Percentiles rank a stretch among this genome's conserved stretches.
Evolutionary conservation across 2,113 vertebrate genomes (phyloP).

Genomic region (Tiliqua scincoides): DNA sequence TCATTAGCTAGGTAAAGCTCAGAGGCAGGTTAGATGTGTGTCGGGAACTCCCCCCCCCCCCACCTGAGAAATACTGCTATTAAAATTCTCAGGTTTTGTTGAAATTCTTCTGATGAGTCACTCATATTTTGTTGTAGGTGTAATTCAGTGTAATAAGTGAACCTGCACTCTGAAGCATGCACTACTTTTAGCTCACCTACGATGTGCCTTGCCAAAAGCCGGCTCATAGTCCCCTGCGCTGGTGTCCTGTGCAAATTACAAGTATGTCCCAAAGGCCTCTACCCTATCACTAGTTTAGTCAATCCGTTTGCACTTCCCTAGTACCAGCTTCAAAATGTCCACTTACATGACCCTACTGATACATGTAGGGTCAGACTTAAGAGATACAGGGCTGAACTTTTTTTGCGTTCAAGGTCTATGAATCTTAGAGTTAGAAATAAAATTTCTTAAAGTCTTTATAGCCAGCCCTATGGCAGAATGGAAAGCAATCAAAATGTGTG

Average conservation of each 20-base stretch:
- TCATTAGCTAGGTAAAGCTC: not conserved
- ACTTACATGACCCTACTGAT: not conserved
- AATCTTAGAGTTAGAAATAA: too few species aligned
- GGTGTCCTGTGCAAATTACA: not conserved
- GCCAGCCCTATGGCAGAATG: too few species aligned
- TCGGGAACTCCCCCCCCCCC: too few species aligned
- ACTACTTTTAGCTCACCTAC: not conserved
- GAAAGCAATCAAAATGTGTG: too few species aligned
- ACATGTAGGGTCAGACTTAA: too few species aligned
- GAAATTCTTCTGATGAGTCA: not conserved
- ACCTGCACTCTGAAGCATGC: not conserved
- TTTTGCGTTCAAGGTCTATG: too few species aligned
- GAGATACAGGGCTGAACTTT: too few species aligned
- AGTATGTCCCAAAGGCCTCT: not conserved
- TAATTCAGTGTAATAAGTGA: not conserved
- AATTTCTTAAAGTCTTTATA: too few species aligned
- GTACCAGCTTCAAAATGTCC: not conserved
- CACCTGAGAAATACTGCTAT: too few species aligned
- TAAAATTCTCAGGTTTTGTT: too few species aligned
- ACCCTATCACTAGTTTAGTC: not conserved
- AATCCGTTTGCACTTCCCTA: not conserved
- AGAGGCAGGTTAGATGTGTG: too few species aligned
- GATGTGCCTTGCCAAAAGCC: not conserved
- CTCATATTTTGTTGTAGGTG: not conserved
- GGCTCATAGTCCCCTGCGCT: not conserved